Evolutionary conservation across 2,113 vertebrate genomes (phyloP).

Genomic region (Vulpes vulpes): DNA sequence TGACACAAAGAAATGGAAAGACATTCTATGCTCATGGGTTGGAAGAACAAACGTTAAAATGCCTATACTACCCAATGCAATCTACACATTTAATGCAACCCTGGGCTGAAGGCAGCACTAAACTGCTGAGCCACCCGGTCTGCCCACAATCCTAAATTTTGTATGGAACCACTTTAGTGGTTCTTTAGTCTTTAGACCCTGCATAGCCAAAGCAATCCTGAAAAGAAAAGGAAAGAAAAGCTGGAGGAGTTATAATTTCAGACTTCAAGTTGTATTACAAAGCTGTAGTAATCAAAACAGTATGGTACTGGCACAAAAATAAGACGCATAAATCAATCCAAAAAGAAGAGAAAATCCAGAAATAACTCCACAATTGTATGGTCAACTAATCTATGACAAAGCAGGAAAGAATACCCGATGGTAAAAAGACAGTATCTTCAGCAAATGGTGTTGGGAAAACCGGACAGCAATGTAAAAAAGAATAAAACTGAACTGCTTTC

Average conservation of each 20-base stretch:
- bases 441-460: neutral
- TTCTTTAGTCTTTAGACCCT: no score
- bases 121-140: no score
- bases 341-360: neutral
- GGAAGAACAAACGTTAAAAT: neutral
- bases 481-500: neutral
- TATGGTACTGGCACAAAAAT: neutral
- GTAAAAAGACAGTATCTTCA: neutral
- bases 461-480: neutral
- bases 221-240: no score
- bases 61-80: neutral
- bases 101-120: no score
- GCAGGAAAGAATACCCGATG: no score
- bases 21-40: neutral
- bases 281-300: neutral
- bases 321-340: neutral
- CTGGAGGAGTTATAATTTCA: no score
- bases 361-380: neutral
- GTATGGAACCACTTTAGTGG: no score
- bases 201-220: no score
- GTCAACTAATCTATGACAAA: neutral
- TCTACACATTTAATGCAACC: no score
- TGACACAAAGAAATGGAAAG: neutral
- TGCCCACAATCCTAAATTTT: no score
- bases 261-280: neutral